A percentile compares a stretch with the other conserved stretches of the same genome.
Conservation (phyloP, 2,113 vertebrate species). For the Cyanoderma ruficeps region DNA sequence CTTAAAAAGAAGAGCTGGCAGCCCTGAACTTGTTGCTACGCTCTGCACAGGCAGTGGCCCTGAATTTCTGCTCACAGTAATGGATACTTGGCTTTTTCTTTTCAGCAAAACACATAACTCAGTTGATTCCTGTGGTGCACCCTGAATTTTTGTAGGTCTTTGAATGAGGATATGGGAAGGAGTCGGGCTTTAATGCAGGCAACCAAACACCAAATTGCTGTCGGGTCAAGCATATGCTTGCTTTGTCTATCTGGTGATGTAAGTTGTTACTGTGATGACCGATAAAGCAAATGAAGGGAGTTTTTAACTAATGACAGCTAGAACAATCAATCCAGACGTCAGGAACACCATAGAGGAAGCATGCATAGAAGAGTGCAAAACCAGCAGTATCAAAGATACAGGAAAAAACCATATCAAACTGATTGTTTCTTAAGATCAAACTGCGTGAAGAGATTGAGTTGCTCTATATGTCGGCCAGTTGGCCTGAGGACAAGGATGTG, state of each 20-base stretch:
- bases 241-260: not conserved
- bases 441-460: not conserved
- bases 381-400: not conserved
- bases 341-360: not conserved
- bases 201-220: not conserved
- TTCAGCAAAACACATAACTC: not conserved
- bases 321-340: not conserved
- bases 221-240: not conserved
- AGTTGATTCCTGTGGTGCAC: not conserved
- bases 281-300: not conserved
- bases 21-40: constrained; percentile 22
- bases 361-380: not conserved
- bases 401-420: not conserved
- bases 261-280: not conserved
- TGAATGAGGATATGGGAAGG: not conserved
- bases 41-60: not conserved
- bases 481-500: not conserved
- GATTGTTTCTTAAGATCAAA: not conserved
- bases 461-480: not conserved
- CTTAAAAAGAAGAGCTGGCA: constrained; percentile 8
- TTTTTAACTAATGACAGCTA: not conserved
- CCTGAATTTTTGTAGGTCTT: not conserved
- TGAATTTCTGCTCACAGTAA: not conserved
- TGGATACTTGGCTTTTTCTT: not conserved
- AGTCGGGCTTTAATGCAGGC: not conserved